Evolutionary conservation across 1,140 invertebrate genomes (phyloP).

Genomic region (Anastatus disparis): DNA sequence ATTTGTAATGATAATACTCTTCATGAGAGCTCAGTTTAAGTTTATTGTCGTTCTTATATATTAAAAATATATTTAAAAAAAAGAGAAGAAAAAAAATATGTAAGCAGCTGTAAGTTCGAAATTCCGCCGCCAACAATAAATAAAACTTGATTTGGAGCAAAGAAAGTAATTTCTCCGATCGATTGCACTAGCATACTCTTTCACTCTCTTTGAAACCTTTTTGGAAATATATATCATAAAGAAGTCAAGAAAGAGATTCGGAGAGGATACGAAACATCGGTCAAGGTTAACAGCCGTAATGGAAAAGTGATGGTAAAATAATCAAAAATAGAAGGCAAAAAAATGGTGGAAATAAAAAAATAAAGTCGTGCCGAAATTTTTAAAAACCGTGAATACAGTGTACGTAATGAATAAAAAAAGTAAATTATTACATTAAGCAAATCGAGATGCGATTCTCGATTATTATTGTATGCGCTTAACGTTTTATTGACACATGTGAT

Average conservation of each 20-base stretch:
- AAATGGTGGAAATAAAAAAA: neutral
- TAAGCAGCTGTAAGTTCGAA: neutral
- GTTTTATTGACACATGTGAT: slow-evolving; percentile 15
- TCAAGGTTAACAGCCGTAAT: too few relatives aligned
- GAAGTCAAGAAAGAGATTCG: too few relatives aligned
- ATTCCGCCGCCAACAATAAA: too few relatives aligned
- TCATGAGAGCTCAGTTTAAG: slow-evolving; percentile 47
- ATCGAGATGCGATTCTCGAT: neutral
- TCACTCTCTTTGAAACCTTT: too few relatives aligned
- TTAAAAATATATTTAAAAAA: neutral
- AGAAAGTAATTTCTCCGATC: too few relatives aligned
- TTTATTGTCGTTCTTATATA: slow-evolving; percentile 34
- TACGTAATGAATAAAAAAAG: too few relatives aligned
- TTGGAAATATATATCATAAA: too few relatives aligned
- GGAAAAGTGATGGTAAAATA: neutral
- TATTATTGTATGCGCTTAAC: neutral
- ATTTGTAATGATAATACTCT: slow-evolving; percentile 42
- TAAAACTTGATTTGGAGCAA: too few relatives aligned
- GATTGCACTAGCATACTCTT: too few relatives aligned
- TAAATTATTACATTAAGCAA: neutral
- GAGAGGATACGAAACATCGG: too few relatives aligned
- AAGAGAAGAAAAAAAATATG: neutral
- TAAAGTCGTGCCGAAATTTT: slow-evolving; percentile 16
- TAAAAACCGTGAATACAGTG: neutral
- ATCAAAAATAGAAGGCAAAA: neutral